phyloP scores from a whole-genome alignment of 2,888 invertebrate species.

The Acanthosepion pharaonis region DNA sequence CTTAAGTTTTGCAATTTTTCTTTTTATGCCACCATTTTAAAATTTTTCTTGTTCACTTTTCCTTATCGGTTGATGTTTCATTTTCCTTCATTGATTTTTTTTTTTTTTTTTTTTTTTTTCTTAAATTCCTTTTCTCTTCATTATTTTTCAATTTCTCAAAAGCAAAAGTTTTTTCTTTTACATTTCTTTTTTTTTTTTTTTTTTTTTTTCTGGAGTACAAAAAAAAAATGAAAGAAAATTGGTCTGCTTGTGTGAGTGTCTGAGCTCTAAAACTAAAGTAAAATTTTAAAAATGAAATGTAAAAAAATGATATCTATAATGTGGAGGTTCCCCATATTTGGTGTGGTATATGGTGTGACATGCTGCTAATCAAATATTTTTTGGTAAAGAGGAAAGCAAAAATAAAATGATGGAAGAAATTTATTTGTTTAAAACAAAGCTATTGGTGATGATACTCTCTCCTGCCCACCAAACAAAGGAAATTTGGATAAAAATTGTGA shows the following conservation, averaged over 20 bases:
- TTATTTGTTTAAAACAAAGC: not conserved
- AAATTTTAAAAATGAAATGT: not conserved
- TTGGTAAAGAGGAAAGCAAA: slow-evolving; percentile 33
- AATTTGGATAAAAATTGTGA: not conserved
- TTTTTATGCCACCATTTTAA: not conserved
- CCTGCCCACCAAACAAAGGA: not conserved
- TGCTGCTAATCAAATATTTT: slow-evolving; percentile 12
- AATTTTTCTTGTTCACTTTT: not conserved
- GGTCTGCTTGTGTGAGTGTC: not conserved
- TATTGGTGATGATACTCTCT: not conserved
- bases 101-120: not conserved
- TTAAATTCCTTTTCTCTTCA: not conserved
- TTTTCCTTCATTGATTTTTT: not conserved
- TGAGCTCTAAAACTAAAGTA: not conserved
- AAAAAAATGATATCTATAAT: not conserved
- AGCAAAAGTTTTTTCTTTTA: not conserved
- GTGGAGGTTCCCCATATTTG: not conserved
- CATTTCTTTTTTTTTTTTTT: not conserved
- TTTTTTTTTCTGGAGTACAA: not conserved
- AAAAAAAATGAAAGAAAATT: not conserved
- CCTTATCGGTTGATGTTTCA: not conserved
- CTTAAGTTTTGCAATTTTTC: not conserved
- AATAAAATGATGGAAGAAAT: not conserved
- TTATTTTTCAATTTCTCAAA: not conserved
- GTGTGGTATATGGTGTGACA: not conserved